Evolutionary conservation across 2,888 invertebrate genomes (phyloP), one percentile per base, ranked within the genome.

Genomic region (Parnassius orleans): DNA sequence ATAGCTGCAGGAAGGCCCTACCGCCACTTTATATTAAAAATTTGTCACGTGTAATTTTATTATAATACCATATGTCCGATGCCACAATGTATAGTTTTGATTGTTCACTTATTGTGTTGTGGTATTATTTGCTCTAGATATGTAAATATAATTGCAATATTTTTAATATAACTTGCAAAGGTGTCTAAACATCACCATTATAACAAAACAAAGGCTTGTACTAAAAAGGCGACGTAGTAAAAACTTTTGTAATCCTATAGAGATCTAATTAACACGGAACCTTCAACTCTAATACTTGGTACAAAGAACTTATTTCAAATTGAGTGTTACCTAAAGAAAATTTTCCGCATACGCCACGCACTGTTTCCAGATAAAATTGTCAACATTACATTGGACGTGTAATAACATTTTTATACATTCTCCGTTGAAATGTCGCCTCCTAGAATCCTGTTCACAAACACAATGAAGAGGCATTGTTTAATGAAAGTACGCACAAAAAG

Each of bases 341-440:
- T 72, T 24, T 75, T 75, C 76, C 73, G 72, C 76, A 69, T 68
- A 63, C 62, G 75, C 62, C 75, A 80, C 76, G 87, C 86, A 79
- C 89, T 90, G 88, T 83, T 89, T 89, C 79, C 72, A 73, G 61
- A 63, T 63, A 66, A 90, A 85, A 90, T 88, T 84, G 85, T 82
- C 78, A 78, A 74, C 82, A 81, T 86, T 83, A 80, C 70, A 76
- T 75, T 75, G 76, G 77, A 75, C 70, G 68, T 73, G 70, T 74
- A 66, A 69, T 68, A 66, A 65, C 63, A 68, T 70, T 64, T 71
- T 72, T 66, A 69, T 60, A 66, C 66, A 68, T 67, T 61, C 57
- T 66, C 65, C 47, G 24, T 10, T 24, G 60, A 67, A 63, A 64
- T 65, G 54, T 47, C 62, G 53, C 42, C 51, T 57, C 56, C 41